Evolutionary conservation across 1,140 invertebrate genomes (phyloP).

Genomic region (Conopomorpha cramerella): DNA sequence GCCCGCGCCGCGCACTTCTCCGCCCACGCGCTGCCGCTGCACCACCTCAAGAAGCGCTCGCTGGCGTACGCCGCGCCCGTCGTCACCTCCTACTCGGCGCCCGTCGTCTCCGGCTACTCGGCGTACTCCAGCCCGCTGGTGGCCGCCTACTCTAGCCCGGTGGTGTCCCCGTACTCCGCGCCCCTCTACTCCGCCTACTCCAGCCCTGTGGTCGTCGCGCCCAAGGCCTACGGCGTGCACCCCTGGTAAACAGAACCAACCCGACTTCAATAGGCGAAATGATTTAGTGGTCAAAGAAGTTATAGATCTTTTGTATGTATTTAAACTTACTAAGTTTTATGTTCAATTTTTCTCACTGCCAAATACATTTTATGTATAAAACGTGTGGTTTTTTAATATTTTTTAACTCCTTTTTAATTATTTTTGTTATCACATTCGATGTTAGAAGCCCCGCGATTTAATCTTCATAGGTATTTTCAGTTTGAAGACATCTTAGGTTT

Average conservation of each 20-base stretch:
- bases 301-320: too few relatives aligned
- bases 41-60: conserved; percentile 42
- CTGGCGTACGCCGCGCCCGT: conserved; percentile 20
- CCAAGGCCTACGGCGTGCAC: conserved; percentile 30
- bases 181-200: conserved; percentile 23
- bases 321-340: too few relatives aligned
- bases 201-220: conserved; percentile 14
- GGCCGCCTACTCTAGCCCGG: conserved; percentile 26
- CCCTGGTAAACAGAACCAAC: conserved; percentile 35
- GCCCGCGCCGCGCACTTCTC: conserved; percentile 49
- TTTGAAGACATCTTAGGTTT: too few relatives aligned
- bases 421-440: not conserved
- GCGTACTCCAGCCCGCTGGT: conserved; percentile 10
- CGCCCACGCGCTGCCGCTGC: conserved; percentile 39
- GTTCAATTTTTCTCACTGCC: too few relatives aligned
- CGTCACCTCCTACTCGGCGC: conserved; percentile 11
- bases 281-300: too few relatives aligned
- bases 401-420: conserved; percentile 2
- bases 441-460: too few relatives aligned
- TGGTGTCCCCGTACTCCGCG: conserved; percentile 16
- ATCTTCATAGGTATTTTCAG: too few relatives aligned
- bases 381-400: conserved; percentile 4
- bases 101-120: conserved; percentile 17
- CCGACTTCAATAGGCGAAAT: too few relatives aligned
- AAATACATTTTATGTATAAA: conserved; percentile 8